Evolutionary conservation across 1,140 invertebrate species (phyloP), one percentile per base, ranked within the genome.

Genomic region (Drosophila quadrilineata): DNA sequence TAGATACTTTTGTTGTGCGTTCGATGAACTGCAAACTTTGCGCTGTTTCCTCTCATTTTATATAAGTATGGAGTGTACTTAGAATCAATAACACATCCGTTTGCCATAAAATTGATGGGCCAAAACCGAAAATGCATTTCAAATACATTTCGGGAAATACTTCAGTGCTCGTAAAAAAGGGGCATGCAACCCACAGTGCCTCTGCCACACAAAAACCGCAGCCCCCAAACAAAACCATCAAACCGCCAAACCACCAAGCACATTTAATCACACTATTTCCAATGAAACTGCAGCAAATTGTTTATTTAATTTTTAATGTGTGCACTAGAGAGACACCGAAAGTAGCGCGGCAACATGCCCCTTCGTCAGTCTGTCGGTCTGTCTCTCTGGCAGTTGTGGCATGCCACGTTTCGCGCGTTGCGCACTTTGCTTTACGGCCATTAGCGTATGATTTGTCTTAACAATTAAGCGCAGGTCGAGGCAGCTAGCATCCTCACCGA

Each of bases 381-480:
- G 14, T 26, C 14, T 2, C n/a, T n/a, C n/a, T n/a, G n/a, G n/a
- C n/a, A n/a, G 14, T 19, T 22, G 46, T 31, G 31, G 33, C 35
- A 38, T 38, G 49, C 52, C 75, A 80, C 67, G 75, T 74, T 71
- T 70, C 56, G 53, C 54, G 38, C 62, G 43, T 46, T 50, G 54
- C 52, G 59, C 65, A 85, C 60, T 77, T 74, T 12, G 70, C 74
- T 72, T 77, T 72, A 84, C 65, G 65, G 59, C 84, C 77, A 87
- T 87, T 87, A 87, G 76, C 76, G 76, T 75, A 87, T 87, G 84
- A 87, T 87, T 87, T 87, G 84, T 87, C 74, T 87, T 84, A 87
- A 84, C 84, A 87, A 85, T 86, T 85, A 85, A 86, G 75, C 50
- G 38, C 57, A 56, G 56, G 50, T 53, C 53, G 38, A 43, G 35